phyloP scores from a whole-genome alignment of 35 echinoderm and acorn worm genomes.

The Apostichopus parvimensis region DNA sequence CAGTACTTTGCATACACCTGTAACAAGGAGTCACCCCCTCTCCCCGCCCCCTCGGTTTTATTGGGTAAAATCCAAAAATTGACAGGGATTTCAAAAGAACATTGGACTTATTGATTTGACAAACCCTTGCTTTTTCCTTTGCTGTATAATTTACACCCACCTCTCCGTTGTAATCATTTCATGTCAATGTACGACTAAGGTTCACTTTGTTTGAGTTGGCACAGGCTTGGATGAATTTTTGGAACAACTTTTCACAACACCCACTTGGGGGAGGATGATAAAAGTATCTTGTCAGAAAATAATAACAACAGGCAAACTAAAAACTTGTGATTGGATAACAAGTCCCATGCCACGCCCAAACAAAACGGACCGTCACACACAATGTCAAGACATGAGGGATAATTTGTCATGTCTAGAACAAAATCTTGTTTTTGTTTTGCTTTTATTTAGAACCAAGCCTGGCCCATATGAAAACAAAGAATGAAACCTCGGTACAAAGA shows the following conservation, averaged over 20 bases:
- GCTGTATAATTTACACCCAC: too few species aligned
- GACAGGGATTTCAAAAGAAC: too few species aligned
- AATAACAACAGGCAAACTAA: background rate
- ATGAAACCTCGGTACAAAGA: constrained; percentile 54
- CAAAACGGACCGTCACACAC: constrained; percentile 36
- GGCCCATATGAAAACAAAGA: constrained; percentile 60
- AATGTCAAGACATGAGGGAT: constrained; percentile 17
- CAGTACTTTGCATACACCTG: too few species aligned
- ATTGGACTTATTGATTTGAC: too few species aligned
- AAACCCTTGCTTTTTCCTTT: too few species aligned
- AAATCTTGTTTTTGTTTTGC: constrained; percentile 22
- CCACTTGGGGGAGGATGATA: background rate
- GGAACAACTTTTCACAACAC: background rate
- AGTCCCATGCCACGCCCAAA: constrained; percentile 54
- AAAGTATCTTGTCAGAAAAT: background rate
- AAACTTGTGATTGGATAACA: too few species aligned
- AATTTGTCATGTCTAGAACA: constrained; percentile 4
- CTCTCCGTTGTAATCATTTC: background rate
- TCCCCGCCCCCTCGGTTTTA: too few species aligned
- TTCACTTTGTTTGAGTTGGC: constrained; percentile 58
- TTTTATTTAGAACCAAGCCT: constrained; percentile 60
- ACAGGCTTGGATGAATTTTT: constrained; percentile 40
- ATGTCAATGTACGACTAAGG: constrained; percentile 37
- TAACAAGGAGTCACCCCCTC: too few species aligned
- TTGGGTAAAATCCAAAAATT: too few species aligned